Evolutionary conservation across 2,797 vertebrate genomes (phyloP).

Genomic region (Eidolon dupreanum): DNA sequence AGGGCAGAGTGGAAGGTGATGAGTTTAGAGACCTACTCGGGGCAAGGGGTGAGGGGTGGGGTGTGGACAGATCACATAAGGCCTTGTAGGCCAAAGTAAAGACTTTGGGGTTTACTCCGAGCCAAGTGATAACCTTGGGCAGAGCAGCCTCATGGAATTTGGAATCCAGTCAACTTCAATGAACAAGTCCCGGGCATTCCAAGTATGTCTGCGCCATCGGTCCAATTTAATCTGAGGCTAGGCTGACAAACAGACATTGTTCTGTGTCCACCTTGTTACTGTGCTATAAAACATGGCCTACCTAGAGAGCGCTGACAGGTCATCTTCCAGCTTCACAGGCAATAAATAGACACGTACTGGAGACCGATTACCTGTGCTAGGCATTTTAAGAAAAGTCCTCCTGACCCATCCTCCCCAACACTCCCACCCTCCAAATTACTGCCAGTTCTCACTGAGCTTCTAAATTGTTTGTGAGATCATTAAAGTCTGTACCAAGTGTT

Average conservation of each 20-base stretch:
- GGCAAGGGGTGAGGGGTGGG: accelerated
- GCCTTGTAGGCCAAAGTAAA: background rate
- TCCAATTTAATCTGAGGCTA: background rate
- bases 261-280: background rate
- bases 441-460: background rate
- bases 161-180: background rate
- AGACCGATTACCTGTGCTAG: background rate
- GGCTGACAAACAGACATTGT: background rate
- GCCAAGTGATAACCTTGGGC: background rate
- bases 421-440: background rate
- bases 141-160: background rate
- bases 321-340: background rate
- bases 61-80: accelerated
- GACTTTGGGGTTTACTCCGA: background rate
- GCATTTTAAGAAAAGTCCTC: background rate
- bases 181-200: background rate
- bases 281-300: background rate
- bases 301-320: background rate
- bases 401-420: no score
- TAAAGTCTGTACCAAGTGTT: background rate
- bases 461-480: background rate
- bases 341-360: background rate
- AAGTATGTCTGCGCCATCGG: background rate
- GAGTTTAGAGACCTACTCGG: background rate
- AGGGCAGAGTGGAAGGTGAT: accelerated